Evolutionary conservation across 1,140 invertebrate species (phyloP).

Genomic region (Formica selysi): DNA sequence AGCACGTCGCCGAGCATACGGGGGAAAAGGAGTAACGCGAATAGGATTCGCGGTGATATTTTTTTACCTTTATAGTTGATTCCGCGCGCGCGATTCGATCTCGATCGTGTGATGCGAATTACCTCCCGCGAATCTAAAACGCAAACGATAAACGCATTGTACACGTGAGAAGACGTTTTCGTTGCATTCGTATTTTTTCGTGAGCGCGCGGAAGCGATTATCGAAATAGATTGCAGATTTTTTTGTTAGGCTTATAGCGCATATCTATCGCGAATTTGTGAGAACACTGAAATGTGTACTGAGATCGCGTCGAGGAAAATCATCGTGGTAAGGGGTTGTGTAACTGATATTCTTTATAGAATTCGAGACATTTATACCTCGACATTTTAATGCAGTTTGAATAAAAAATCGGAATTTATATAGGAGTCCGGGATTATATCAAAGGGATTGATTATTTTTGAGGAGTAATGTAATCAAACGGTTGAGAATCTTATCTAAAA

Average conservation of each 20-base stretch:
- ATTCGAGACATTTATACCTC: background rate
- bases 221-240: background rate
- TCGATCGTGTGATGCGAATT: constrained; percentile 11
- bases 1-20: constrained; percentile 28
- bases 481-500: constrained; percentile 11
- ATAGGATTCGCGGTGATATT: constrained; percentile 55
- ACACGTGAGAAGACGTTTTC: background rate
- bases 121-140: constrained; percentile 21
- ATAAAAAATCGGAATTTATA: constrained; percentile 10
- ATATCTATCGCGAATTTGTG: constrained; percentile 17
- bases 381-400: constrained; percentile 2
- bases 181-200: constrained; percentile 13
- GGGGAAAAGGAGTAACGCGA: constrained; percentile 2
- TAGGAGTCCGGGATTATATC: background rate
- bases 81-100: constrained; percentile 54
- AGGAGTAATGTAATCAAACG: background rate
- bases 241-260: constrained; percentile 30
- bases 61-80: constrained; percentile 61
- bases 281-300: background rate
- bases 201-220: background rate
- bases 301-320: background rate
- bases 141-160: background rate
- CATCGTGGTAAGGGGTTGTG: background rate
- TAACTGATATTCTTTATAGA: background rate
- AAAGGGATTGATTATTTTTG: background rate